Percentiles rank a stretch among this genome's conserved stretches.
These are phyloP conservation scores for Trachelus iudaicus DNA, from an alignment of 2,888 invertebrate species.

Conservation along the genomic window DNA sequence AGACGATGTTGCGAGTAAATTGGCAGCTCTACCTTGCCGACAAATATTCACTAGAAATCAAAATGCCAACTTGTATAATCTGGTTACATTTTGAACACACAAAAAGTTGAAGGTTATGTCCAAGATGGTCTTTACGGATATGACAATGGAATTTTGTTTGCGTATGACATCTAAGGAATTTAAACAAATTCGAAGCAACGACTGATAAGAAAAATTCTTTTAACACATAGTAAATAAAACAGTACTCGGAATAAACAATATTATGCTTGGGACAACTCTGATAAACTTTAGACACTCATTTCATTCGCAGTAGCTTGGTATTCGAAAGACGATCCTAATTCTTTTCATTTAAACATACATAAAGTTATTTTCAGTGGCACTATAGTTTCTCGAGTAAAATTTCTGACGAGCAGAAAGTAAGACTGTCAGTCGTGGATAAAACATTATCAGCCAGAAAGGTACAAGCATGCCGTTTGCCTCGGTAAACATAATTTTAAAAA, in stretches of 20 bases:
- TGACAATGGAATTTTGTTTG: background rate
- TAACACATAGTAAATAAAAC: background rate
- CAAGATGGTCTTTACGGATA: background rate
- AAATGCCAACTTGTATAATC: background rate
- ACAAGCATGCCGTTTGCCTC: background rate
- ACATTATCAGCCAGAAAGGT: background rate
- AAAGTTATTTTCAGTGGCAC: background rate
- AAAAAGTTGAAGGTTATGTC: background rate
- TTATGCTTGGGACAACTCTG: background rate
- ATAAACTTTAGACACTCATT: background rate
- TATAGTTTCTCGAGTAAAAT: background rate
- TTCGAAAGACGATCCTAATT: background rate
- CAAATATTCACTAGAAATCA: background rate
- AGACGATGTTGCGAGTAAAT: background rate
- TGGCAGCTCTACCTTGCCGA: background rate
- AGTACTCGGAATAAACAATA: background rate
- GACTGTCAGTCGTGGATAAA: background rate
- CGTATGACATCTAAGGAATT: background rate
- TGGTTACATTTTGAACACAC: background rate
- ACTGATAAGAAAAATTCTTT: background rate
- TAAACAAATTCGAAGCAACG: background rate
- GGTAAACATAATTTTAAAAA: background rate
- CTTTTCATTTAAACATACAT: background rate
- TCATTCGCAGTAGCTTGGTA: background rate
- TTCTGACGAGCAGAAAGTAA: background rate